Base-by-base conservation (phyloP, 2,113 vertebrate species). In the Ochotona princeps region DNA sequence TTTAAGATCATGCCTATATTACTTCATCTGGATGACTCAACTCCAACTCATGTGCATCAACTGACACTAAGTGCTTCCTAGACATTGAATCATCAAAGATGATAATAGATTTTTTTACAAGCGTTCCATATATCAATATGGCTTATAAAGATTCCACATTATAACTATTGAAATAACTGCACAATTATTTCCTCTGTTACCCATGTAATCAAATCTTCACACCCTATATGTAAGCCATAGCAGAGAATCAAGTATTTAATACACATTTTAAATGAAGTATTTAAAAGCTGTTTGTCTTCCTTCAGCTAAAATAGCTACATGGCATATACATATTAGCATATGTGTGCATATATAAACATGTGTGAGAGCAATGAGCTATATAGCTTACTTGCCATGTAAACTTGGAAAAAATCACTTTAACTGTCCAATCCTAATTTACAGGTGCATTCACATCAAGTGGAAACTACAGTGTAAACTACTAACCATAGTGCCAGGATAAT, bases 151-250 rank as follows among this genome's bases (percentile, higher is more conserved):
- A 61, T 25, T 83, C 70, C 94, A 44, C 54, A 28, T 69, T 30
- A 81, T 80, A 83, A 70, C 66, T 89, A 57, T 84, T 87, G 32
- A 69, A 83, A 73, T 28, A 54, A 10, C 81, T 61, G 75, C 87
- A n/a, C 44, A 57, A 26, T 81, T 75, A 25, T 75, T 26, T 72
- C 8, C 44, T 57, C 87, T n/a, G 93, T 13, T 61, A 66, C 2
- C 18, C 47, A 87, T 84, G 26, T 73, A 87, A 83, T 81, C 54
- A 67, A 90, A 87, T 92, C 79, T 1, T n/a, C 79, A 93, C 4
- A 82, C 14, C 80, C n/a, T 38, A 35, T 91, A 93, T 87, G n/a
- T 78, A 80, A 94, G 65, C 9, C 25, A 51, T n/a, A 63, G 18
- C 66, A 78, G 38, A 82, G 94, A 78, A 82, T 82, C 78, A 44